Conservation (phyloP, 2,888 invertebrate genomes). For the Athalia rosae region DNA sequence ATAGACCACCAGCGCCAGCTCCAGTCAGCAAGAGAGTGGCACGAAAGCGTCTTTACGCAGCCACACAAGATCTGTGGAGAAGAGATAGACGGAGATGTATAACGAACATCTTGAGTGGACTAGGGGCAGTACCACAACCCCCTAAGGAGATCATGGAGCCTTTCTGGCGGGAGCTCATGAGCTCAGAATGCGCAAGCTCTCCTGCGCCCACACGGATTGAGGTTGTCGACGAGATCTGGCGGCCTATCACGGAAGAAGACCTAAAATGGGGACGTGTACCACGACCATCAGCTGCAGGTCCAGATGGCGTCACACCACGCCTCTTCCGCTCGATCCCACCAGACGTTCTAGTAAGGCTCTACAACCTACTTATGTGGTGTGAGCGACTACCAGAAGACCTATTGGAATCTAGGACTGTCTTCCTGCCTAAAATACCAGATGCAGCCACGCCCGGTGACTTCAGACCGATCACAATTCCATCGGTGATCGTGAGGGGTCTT, state of each 20-base stretch:
- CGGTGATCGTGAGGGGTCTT: slow-evolving; percentile 44
- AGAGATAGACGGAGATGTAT: slow-evolving; percentile 48
- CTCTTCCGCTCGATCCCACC: slow-evolving; percentile 43
- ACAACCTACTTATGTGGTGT: slow-evolving; percentile 51
- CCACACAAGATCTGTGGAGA: slow-evolving; percentile 47
- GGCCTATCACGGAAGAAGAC: slow-evolving; percentile 44
- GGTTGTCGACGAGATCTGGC: slow-evolving; percentile 15
- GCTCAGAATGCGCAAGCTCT: slow-evolving; percentile 9
- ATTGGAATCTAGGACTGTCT: slow-evolving; percentile 45
- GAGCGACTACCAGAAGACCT: slow-evolving; percentile 49
- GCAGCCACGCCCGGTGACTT: slow-evolving; percentile 50
- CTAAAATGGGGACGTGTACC: slow-evolving; percentile 31
- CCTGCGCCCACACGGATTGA: slow-evolving; percentile 3
- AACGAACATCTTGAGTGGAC: slow-evolving; percentile 44
- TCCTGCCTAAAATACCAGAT: slow-evolving; percentile 53
- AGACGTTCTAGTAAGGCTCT: slow-evolving; percentile 42
- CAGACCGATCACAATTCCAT: slow-evolving; percentile 53
- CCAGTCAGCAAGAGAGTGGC: slow-evolving; percentile 31
- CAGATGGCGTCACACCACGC: slow-evolving; percentile 50
- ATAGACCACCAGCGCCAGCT: background rate
- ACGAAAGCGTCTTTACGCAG: slow-evolving; percentile 47
- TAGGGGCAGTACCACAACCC: background rate
- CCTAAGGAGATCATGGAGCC: slow-evolving; percentile 9
- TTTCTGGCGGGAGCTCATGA: slow-evolving; percentile 49
- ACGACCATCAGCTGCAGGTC: slow-evolving; percentile 48